Percentiles rank a stretch among this genome's conserved stretches.
phyloP scores from a whole-genome alignment of 2,888 invertebrate species.

The Nematopogon swammerdamellus region DNA sequence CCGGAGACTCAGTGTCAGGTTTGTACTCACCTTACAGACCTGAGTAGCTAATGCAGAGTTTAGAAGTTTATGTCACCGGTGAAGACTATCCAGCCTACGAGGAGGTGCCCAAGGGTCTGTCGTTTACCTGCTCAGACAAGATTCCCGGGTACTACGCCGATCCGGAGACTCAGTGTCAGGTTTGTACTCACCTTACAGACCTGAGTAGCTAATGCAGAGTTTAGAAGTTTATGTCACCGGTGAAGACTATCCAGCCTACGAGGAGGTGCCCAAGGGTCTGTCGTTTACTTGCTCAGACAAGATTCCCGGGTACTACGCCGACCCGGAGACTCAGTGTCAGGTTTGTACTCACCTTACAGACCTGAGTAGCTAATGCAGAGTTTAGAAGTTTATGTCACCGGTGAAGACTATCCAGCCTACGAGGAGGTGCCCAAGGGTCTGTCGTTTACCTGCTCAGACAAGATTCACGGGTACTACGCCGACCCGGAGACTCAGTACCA shows the following conservation, averaged over 20 bases:
- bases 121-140: conserved; percentile 75
- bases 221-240: no score
- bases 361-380: no score
- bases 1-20: conserved; percentile 84
- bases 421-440: no score
- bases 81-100: conserved; percentile 70
- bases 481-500: no score
- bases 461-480: no score
- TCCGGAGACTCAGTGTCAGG: conserved; percentile 82
- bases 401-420: no score
- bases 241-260: conserved; percentile 68
- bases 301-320: conserved; percentile 84
- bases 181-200: conserved; percentile 24
- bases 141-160: conserved; percentile 87
- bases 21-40: conserved; percentile 11
- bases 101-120: conserved; percentile 70
- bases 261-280: conserved; percentile 71
- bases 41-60: no score
- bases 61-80: no score
- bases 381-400: no score
- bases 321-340: conserved; percentile 83
- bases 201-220: no score
- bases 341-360: conserved; percentile 36
- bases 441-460: no score
- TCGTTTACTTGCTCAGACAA: conserved; percentile 76